Evolutionary conservation across 2,888 invertebrate genomes (phyloP), one percentile per base, ranked within the genome.

Genomic region (Sinhomidia bicolor): DNA sequence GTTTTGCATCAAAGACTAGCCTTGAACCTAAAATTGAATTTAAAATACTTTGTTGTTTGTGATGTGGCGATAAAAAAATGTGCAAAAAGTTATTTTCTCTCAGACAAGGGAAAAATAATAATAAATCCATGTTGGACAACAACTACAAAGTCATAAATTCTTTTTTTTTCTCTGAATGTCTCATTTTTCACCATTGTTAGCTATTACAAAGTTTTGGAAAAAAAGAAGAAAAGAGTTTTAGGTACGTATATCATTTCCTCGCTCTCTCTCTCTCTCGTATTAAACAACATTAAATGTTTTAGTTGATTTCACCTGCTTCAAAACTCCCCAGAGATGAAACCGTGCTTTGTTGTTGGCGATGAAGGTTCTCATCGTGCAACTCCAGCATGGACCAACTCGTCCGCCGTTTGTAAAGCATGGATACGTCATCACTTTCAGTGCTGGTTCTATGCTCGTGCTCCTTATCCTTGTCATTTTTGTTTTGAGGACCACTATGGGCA

Each of bases 1-100:
- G 41, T 44, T 44, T 71, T 71, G 20, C 44, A 41, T 71, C 41
- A 7, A 44, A 12, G 6, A 1, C n/a, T 68, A 17, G 32, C 68
- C 71, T 71, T 71, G 71, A 71, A 71, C 71, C 78, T 78, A n/a
- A 54, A 54, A 78, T 54, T 54, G 54, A 54, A 78, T 78, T 78
- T 57, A 54, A 78, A 71, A 36, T 57, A 78, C 57, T 78, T 78
- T 78, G 65, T 23, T 71, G 71, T 29, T 71, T 71, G 71, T 20
- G 44, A 71, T 44, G 17, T 41, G 29, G 36, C 17, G 68, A 68
- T 68, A 68, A 68, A 68, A 17, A 36, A 68, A n/a, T n/a, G n/a
- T n/a, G n/a, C n/a, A 36, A 4, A 36, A 60, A 60, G 26, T 23
- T 60, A 10, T 60, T 12, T 9, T 65, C n/a, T 26, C n/a, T n/a